phyloP scores from a whole-genome alignment of 2,888 invertebrate genomes.

The Apodemia duryi region DNA sequence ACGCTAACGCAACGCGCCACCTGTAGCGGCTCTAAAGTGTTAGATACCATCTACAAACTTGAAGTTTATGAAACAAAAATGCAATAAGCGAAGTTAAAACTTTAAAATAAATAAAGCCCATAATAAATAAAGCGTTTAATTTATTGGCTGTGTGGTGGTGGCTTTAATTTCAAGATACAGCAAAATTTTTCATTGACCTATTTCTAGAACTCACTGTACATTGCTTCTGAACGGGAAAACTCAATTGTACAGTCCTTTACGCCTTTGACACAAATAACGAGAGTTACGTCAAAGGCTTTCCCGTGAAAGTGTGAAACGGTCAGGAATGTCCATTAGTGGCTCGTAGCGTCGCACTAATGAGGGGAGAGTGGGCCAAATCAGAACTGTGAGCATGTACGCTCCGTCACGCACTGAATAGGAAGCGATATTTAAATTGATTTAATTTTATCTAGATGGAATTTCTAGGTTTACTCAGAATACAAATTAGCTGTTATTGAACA shows the following conservation, averaged over 20 bases:
- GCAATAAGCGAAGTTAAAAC: no score
- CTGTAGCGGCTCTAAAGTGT: no score
- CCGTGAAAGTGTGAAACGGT: conserved; percentile 41
- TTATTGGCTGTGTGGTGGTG: background rate
- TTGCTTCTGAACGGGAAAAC: conserved; percentile 10
- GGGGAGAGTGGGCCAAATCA: conserved; percentile 14
- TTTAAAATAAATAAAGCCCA: no score
- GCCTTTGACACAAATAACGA: conserved; percentile 20
- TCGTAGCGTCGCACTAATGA: conserved; percentile 4
- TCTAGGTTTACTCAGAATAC: background rate
- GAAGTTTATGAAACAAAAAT: no score
- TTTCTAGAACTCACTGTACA: conserved; percentile 1
- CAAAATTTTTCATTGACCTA: background rate
- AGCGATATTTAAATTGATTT: background rate
- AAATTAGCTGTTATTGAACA: no score
- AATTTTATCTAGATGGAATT: background rate
- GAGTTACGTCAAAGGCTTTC: conserved; percentile 37
- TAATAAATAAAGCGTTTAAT: background rate
- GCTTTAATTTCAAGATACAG: conserved; percentile 3
- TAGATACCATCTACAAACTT: no score
- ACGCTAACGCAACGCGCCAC: no score
- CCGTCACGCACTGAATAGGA: conserved; percentile 1
- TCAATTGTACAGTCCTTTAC: conserved; percentile 13
- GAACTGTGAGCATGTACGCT: conserved; percentile 5
- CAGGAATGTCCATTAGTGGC: conserved; percentile 58